A percentile compares a stretch with the other conserved stretches of the same genome.
phyloP scores from a whole-genome alignment of 2,888 invertebrate species.

The Ceriagrion tenellum region DNA sequence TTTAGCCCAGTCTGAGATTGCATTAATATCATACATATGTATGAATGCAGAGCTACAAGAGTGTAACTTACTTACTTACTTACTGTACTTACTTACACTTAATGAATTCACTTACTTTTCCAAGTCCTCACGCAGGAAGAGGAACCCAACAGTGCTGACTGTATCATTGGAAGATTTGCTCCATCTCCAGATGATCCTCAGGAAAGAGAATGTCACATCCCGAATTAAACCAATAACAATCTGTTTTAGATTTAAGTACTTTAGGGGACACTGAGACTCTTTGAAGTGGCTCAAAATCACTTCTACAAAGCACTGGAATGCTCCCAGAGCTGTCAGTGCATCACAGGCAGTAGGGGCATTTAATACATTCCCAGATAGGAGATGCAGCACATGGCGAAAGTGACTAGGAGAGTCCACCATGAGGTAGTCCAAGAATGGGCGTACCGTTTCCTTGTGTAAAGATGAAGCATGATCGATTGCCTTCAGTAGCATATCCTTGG shows the following conservation, averaged over 20 bases:
- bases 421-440: background rate
- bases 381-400: background rate
- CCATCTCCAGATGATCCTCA: constrained; percentile 44
- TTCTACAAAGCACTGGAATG: constrained; percentile 15
- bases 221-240: background rate
- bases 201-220: constrained; percentile 2
- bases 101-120: background rate
- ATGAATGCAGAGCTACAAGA: no score
- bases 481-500: background rate
- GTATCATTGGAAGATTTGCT: background rate
- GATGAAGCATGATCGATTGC: background rate
- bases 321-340: background rate
- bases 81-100: no score
- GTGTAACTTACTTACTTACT: background rate
- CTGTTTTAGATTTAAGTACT: background rate
- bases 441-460: background rate
- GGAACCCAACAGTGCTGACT: background rate
- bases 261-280: no score
- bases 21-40: no score
- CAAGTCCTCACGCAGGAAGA: background rate
- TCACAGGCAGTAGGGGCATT: constrained; percentile 6
- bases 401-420: background rate
- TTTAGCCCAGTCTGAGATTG: no score
- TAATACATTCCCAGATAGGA: background rate
- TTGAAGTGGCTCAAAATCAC: background rate